Base-by-base conservation (phyloP, 2,797 vertebrate genomes). In the Trachurus trachurus region DNA sequence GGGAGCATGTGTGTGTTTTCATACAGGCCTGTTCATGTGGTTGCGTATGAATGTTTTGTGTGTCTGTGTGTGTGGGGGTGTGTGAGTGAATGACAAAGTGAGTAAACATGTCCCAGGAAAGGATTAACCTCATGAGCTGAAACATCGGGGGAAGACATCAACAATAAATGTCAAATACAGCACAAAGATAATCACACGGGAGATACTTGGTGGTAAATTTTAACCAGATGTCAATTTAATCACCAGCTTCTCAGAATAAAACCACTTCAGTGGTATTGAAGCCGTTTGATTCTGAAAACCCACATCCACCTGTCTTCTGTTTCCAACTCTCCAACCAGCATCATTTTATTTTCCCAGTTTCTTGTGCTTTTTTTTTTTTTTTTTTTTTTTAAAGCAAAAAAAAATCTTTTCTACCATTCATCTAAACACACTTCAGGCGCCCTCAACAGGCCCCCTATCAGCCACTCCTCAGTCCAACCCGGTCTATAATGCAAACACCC, bases 401-500 rank as follows among this genome's bases (percentile, higher is more conserved):
- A 26, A 26, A 26, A 26, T 65, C 22, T 26, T 72, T 71, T 65
- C 37, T 77, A 39, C 56, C 52, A 53, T 68, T 76, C 65, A 29
- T 79, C 69, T 71, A 81, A 89, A 87, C 80, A 89, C 87, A 85
- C 82, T 78, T 39, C 45, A 71, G 5, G 44, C 80, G 62, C 40
- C 44, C 72, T 57, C 53, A 76, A 59, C 64, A 75, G 65, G 34
- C 68, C 70, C 76, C 63, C 56, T 59, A 83, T 78, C 65, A 67
- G 71, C 71, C 72, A 64, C 85, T 76, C 77, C 76, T 71, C 70
- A 74, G 76, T 71, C 76, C 16, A 44, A 29, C 61, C 57, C 13
- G 40, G 75, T 76, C 71, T 79, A 74, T 85, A 90, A 92, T 85
- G 90, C 91, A 95, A 94, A 94, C 93, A 93, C 70, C 63, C 71